These are phyloP conservation scores for Dilophus febrilis DNA, from an alignment of 2,888 invertebrate genomes.

Conservation along the genomic window DNA sequence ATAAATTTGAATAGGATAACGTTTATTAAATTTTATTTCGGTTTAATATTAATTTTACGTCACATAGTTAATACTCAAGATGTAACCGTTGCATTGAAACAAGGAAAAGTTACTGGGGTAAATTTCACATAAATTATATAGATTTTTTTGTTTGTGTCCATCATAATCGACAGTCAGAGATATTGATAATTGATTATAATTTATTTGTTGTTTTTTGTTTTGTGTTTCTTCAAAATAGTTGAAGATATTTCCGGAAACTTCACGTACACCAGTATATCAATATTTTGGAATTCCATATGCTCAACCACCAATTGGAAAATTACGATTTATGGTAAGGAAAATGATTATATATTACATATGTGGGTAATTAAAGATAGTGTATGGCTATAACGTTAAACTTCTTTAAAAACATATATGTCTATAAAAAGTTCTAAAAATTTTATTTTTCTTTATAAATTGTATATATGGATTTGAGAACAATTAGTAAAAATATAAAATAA, in stretches of 20 bases:
- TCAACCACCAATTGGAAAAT: conserved; percentile 50
- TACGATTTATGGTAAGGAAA: conserved; percentile 50
- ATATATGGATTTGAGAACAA: not conserved
- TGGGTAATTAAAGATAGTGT: not conserved
- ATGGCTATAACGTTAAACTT: no score
- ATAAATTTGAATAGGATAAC: no score
- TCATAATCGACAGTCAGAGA: no score
- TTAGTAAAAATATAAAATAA: not conserved
- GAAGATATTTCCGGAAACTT: conserved; percentile 45
- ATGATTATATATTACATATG: not conserved
- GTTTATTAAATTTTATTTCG: no score
- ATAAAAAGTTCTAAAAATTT: no score
- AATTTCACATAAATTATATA: not conserved
- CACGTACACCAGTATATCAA: conserved; percentile 43
- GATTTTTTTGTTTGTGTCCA: not conserved
- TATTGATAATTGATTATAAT: not conserved
- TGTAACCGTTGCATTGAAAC: conserved; percentile 4
- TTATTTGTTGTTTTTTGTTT: not conserved
- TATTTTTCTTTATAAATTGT: not conserved
- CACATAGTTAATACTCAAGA: not conserved
- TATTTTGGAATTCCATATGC: conserved; percentile 71
- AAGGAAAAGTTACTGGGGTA: conserved; percentile 7
- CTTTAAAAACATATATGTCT: no score
- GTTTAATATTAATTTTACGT: no score
- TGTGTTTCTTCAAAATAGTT: conserved; percentile 31